Base-by-base conservation (phyloP, 2,797 vertebrate genomes). In the Ataeniobius toweri region DNA sequence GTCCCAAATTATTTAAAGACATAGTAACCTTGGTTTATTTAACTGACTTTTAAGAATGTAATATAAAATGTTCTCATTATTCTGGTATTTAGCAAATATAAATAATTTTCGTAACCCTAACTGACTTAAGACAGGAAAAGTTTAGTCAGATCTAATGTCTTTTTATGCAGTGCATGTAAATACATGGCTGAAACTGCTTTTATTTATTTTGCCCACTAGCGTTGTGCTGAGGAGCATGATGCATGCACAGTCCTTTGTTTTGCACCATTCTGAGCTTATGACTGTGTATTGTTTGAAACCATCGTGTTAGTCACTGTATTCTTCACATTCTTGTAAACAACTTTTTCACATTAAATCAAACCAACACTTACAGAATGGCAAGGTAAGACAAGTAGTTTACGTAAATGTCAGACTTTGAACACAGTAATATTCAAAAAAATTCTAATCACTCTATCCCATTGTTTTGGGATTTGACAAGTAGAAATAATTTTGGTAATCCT, bases 281-380 rank as follows among this genome's bases (percentile, higher is more conserved):
- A 94, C 90, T 94, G 89, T 95, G 87, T 94, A 89, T 91, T 87
- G 82, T 90, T 92, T 93, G 65, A 89, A 90, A 84, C 91, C 94
- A 94, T 95, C 94, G 89, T 91, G 86, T 94, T 89, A 91, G 94
- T 92, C 92, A 90, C 94, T 94, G 91, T 94, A 86, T 94, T 95
- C 94, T 94, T 95, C 93, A 95, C 94, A 93, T 90, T 94, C 93
- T 94, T 96, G 92, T 95, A 96, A 95, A 96, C 94, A 89, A 94
- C 95, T 95, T 92, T 93, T 93, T 95, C 94, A 96, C 94, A 93
- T 94, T 95, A 94, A 95, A 95, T 96, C 95, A 95, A 95, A 96
- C 95, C 94, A 78, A 82, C 94, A 94, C 95, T 94, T 91, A 92
- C 95, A 96, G 96, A 96, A 96, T 77, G 96, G 95, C 91, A 96